phyloP scores from a whole-genome alignment of 1,140 invertebrate species.

The Solenopsis fugax region DNA sequence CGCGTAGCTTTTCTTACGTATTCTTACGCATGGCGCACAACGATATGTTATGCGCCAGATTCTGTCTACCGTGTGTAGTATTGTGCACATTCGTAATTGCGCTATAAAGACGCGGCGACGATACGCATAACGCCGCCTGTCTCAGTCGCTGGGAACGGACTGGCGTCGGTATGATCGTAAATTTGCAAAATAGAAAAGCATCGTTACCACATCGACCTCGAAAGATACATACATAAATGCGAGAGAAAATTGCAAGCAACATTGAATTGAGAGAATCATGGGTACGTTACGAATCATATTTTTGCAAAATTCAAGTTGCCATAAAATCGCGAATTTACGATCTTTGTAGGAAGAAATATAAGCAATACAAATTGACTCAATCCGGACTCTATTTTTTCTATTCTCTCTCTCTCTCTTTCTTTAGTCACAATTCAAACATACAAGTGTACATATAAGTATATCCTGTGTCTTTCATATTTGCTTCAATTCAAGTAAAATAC shows the following conservation, averaged over 20 bases:
- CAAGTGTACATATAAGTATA: background rate
- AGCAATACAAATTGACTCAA: background rate
- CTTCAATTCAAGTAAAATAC: constrained; percentile 30
- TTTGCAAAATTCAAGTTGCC: constrained; percentile 32
- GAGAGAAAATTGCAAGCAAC: constrained; percentile 7
- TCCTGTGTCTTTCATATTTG: background rate
- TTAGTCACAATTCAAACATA: background rate
- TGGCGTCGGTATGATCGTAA: constrained; percentile 46
- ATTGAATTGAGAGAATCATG: constrained; percentile 15
- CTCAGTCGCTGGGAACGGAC: background rate
- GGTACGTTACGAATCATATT: constrained; percentile 24
- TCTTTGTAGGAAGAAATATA: background rate
- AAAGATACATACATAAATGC: constrained; percentile 20
- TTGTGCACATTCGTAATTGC: constrained; percentile 36
- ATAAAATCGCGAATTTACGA: constrained; percentile 46
- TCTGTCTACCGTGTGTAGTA: background rate
- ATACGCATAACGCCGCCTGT: constrained; percentile 23
- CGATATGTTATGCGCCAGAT: constrained; percentile 23
- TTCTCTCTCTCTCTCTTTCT: background rate
- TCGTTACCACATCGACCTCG: constrained; percentile 8
- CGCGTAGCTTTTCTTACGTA: background rate
- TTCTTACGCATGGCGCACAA: constrained; percentile 10
- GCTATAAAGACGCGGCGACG: constrained; percentile 25
- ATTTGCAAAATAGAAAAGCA: constrained; percentile 49
- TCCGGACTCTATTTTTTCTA: background rate